Percentiles rank a stretch among this genome's conserved stretches.
Conservation (phyloP, 2,797 vertebrate species). For the Babyrousa celebensis region DNA sequence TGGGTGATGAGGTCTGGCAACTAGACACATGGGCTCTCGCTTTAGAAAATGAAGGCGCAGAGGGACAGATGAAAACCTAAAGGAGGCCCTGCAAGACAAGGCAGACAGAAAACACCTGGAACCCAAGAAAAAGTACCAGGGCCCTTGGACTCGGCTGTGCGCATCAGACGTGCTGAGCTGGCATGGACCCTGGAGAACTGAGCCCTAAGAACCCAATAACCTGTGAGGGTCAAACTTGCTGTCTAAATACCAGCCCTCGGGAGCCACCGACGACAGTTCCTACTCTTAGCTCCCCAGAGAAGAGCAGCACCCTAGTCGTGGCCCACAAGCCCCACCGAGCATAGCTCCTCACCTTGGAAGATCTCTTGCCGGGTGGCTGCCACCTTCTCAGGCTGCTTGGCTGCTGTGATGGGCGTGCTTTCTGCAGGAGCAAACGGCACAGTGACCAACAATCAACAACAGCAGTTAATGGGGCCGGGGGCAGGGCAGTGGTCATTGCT, state of each 20-base stretch:
- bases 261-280: neutral
- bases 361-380: constrained; percentile 93
- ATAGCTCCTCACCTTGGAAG: constrained; percentile 92
- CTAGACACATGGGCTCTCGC: neutral
- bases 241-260: too few relatives aligned
- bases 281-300: neutral
- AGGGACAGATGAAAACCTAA: neutral
- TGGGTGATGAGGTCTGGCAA: neutral
- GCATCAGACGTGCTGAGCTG: neutral
- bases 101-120: neutral
- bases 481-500: neutral
- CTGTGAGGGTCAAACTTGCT: neutral
- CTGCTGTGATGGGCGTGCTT: constrained; percentile 86
- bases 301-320: neutral
- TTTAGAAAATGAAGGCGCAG: neutral
- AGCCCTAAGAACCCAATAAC: neutral
- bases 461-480: neutral
- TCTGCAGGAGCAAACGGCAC: constrained; percentile 86
- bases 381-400: constrained; percentile 93
- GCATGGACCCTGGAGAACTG: neutral
- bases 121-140: neutral
- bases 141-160: neutral
- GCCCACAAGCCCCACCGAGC: fast-evolving
- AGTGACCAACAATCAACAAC: neutral
- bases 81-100: neutral